Percentiles rank a stretch among this genome's conserved stretches.
These are phyloP conservation scores for Xenentodon cancila DNA, from an alignment of 2,797 vertebrate genomes.

Conservation along the genomic window DNA sequence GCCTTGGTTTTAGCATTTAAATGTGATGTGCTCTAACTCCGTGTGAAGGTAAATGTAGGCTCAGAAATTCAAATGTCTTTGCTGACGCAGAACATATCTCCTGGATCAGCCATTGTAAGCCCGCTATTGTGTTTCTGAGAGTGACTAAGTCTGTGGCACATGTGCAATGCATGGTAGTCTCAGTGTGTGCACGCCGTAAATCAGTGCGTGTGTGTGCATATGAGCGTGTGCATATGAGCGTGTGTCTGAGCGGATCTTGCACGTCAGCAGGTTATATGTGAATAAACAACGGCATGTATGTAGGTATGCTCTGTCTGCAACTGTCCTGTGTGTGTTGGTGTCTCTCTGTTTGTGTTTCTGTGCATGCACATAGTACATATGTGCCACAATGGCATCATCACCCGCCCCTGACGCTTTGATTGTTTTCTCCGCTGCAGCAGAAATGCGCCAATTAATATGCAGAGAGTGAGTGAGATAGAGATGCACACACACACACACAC, in stretches of 20 bases:
- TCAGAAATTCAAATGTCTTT: conserved; percentile 71
- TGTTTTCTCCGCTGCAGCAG: conserved; percentile 86
- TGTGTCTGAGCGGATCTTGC: conserved; percentile 36
- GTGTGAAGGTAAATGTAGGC: conserved; percentile 64
- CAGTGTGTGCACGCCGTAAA: conserved; percentile 61
- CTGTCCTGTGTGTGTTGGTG: conserved; percentile 11
- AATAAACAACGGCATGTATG: conserved; percentile 39
- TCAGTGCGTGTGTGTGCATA: conserved; percentile 39
- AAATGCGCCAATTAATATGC: conserved; percentile 90
- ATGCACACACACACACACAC: conserved; percentile 66
- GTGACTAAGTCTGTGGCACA: conserved; percentile 73
- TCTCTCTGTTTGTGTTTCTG: conserved; percentile 47
- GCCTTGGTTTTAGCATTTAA: conserved; percentile 43
- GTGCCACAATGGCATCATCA: conserved; percentile 84
- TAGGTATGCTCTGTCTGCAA: conserved; percentile 29
- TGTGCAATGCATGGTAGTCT: conserved; percentile 62
- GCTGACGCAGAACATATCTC: conserved; percentile 76
- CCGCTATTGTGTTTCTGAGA: conserved; percentile 71
- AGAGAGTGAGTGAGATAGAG: conserved; percentile 85
- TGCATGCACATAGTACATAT: conserved; percentile 59
- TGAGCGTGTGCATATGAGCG: conserved; percentile 17
- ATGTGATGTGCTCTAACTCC: conserved; percentile 22
- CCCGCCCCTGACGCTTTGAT: conserved; percentile 86
- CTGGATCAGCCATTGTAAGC: conserved; percentile 75
- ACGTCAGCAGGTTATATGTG: conserved; percentile 57